These are phyloP conservation scores for Tychaedon coryphoeus DNA, from an alignment of 2,113 vertebrate species.

Conservation along the genomic window DNA sequence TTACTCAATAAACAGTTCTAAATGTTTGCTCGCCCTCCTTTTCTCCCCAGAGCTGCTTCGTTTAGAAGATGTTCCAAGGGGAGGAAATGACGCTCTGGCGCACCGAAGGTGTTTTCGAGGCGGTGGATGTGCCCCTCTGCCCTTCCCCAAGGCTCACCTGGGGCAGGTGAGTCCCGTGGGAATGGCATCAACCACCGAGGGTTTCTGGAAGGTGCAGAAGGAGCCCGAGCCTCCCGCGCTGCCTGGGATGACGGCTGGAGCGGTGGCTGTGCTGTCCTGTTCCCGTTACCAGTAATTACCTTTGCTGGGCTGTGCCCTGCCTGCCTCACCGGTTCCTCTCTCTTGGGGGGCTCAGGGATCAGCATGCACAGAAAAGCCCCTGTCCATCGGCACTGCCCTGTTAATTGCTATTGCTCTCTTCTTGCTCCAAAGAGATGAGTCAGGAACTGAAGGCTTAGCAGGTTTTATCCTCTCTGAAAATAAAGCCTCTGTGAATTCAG, in stretches of 20 bases:
- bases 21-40: neutral
- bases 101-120: neutral
- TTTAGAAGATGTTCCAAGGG: neutral
- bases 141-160: neutral
- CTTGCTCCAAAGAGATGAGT: neutral
- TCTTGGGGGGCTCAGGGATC: neutral
- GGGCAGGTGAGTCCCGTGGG: neutral
- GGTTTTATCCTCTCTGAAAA: constrained; percentile 15
- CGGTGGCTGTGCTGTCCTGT: neutral
- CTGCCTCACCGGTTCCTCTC: neutral
- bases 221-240: rapidly evolving
- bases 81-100: neutral
- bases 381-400: neutral
- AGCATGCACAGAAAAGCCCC: neutral
- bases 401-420: neutral
- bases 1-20: constrained; percentile 69
- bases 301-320: neutral
- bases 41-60: neutral
- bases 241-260: rapidly evolving
- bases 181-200: neutral
- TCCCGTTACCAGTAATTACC: neutral
- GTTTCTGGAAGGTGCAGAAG: neutral
- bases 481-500: neutral
- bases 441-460: constrained; percentile 4
- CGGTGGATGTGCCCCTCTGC: rapidly evolving